Evolutionary conservation across 2,888 invertebrate genomes (phyloP).

Genomic region (Pandemis cinnamomeana): DNA sequence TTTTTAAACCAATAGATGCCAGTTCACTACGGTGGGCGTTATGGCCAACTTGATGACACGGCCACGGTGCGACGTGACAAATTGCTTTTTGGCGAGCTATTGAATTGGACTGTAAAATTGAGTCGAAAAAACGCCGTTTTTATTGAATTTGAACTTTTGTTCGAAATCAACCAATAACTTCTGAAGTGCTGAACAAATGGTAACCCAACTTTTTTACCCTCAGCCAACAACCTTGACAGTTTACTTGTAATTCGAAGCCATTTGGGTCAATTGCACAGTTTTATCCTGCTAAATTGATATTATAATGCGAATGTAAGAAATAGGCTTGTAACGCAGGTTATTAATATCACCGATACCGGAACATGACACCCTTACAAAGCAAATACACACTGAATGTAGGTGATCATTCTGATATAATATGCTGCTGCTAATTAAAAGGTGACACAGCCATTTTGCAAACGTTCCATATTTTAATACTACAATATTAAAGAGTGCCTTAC

Average conservation of each 20-base stretch:
- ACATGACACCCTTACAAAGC: slow-evolving; percentile 34
- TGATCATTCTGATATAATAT: slow-evolving; percentile 17
- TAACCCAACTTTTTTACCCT: background rate
- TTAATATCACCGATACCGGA: slow-evolving; percentile 28
- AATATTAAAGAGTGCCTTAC: background rate
- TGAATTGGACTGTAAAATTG: slow-evolving; percentile 26
- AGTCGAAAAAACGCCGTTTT: slow-evolving; percentile 8
- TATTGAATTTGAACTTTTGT: slow-evolving; percentile 13
- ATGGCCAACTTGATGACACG: slow-evolving; percentile 19
- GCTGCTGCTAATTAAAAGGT: slow-evolving; percentile 4
- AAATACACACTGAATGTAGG: slow-evolving; percentile 30
- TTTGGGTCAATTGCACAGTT: background rate
- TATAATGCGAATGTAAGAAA: slow-evolving; percentile 12
- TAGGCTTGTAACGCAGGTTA: slow-evolving; percentile 26
- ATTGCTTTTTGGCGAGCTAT: slow-evolving; percentile 19
- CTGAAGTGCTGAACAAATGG: slow-evolving; percentile 11
- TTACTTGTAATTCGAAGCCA: background rate
- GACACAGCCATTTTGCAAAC: slow-evolving; percentile 28
- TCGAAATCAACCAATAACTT: slow-evolving; percentile 1
- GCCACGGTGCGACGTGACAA: slow-evolving; percentile 19
- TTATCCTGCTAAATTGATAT: background rate
- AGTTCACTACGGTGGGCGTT: slow-evolving; percentile 46
- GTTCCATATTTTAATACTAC: background rate
- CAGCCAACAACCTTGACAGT: background rate
- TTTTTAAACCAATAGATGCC: slow-evolving; percentile 50